Evolutionary conservation across 2,888 invertebrate species (phyloP).

Genomic region (Ormyrus labotus): DNA sequence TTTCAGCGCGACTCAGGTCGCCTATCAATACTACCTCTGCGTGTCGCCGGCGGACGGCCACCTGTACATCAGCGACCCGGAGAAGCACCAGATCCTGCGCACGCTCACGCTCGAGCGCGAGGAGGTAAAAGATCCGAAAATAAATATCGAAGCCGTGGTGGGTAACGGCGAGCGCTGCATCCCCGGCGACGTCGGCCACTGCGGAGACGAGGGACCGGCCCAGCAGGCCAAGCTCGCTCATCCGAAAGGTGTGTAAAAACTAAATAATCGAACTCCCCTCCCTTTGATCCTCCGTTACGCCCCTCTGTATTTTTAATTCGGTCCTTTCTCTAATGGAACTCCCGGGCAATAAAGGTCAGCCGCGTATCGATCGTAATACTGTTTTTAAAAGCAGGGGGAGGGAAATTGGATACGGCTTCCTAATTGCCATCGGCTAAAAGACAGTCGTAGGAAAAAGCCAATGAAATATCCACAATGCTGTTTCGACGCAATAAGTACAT

Average conservation of each 20-base stretch:
- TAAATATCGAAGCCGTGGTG: conserved; percentile 90
- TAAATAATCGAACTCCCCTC: neutral
- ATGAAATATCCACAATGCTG: no score
- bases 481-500: no score
- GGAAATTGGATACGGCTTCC: no score
- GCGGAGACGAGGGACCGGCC: conserved; percentile 96
- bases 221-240: conserved; percentile 93
- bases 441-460: no score
- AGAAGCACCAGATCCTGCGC: conserved; percentile 91
- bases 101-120: conserved; percentile 87
- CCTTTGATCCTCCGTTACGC: no score
- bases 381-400: no score
- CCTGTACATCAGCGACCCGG: conserved; percentile 96
- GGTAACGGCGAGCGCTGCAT: conserved; percentile 96
- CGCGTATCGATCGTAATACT: no score
- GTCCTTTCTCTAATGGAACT: no score
- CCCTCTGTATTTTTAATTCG: no score
- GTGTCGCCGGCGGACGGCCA: conserved; percentile 97
- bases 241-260: conserved; percentile 87
- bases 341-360: no score
- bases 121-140: conserved; percentile 87
- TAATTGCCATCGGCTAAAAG: no score
- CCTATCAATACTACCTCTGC: conserved; percentile 97
- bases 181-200: conserved; percentile 94
- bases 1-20: conserved; percentile 94